Percentiles rank a stretch among this genome's conserved stretches.
phyloP scores from a whole-genome alignment of 2,797 vertebrate genomes.

The Florisuga fusca region DNA sequence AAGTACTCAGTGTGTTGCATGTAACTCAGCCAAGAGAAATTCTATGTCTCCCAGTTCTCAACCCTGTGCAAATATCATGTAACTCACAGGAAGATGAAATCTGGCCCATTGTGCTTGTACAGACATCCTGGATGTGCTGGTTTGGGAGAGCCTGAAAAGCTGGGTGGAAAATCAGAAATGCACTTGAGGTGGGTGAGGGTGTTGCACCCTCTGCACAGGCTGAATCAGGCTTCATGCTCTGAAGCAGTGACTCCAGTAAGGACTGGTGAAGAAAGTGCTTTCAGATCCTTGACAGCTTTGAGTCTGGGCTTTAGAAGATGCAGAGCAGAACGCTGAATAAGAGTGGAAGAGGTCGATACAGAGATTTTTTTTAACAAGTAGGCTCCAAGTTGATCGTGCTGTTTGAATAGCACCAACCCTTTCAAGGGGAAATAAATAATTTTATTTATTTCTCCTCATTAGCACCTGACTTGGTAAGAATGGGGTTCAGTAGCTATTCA shows the following conservation, averaged over 20 bases:
- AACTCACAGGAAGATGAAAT: neutral
- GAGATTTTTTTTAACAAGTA: neutral
- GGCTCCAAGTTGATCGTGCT: fast-evolving
- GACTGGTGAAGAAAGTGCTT: neutral
- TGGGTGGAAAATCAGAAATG: neutral
- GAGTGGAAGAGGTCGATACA: neutral
- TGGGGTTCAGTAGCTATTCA: neutral
- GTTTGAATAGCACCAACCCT: neutral
- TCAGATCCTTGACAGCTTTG: neutral
- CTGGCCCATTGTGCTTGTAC: neutral
- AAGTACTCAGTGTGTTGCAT: neutral
- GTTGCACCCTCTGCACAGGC: neutral
- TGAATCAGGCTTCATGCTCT: neutral
- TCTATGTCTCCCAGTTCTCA: slow-evolving; percentile 40
- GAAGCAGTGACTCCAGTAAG: neutral
- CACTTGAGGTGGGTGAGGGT: neutral
- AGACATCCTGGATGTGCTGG: neutral
- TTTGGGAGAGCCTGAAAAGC: slow-evolving; percentile 5
- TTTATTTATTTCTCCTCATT: too few species aligned
- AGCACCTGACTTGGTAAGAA: neutral
- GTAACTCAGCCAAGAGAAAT: neutral
- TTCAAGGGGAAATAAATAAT: neutral
- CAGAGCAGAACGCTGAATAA: neutral
- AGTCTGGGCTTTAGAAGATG: neutral
- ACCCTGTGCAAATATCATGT: neutral